Base-by-base conservation (phyloP, 92 coral and sea anemone genomes). In the Porites cylindrica region DNA sequence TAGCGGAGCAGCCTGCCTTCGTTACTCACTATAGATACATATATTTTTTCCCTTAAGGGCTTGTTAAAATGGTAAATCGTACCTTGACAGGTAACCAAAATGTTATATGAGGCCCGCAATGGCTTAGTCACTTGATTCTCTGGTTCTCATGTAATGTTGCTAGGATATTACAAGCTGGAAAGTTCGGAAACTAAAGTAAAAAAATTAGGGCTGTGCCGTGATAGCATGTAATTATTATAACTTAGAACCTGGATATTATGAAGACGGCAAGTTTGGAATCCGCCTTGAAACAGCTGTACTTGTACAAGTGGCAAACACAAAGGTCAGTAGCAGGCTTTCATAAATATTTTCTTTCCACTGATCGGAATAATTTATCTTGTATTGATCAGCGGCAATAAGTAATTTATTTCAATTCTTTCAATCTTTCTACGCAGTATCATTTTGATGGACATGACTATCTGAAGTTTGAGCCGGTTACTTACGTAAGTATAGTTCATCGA, bases 241-340 rank as follows among this genome's bases (percentile, higher is more conserved):
- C 51, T 12, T 77, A 96, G 99, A 97, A 71, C 98, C 99, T 5
- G 99, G 98, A 1, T 97, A 95, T 76, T 97, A 97, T 73, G 99
- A 97, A 86, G 97, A 93, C 66, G 97, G 98, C 0, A 81, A 75
- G 51, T 97, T 97, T 84, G 99, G 99, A 51, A 90, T 97, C 19
- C 74, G 99, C 63, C 88, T 95, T 3, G 99, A 97, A 88, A 97
- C 98, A 23, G 99, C 99, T 63, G 98, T 97, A 12, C 79, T 95
- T 18, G 99, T 97, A 14, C 90, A 87, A 20, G 76, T 89, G 47
- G 99, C 99, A 21, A 90, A 91, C 66, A 97, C 99, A n/a, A 89
- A 88, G 82, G 99, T 97, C 85, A 80, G 98, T 65, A 56, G 8
- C 7, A 56, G 8, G 11, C 16, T 56, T 56, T 10, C 16, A 56